Percentiles rank a stretch among this genome's conserved stretches.
Evolutionary conservation across 2,888 invertebrate genomes (phyloP).

Genomic region (Clunio marinus): DNA sequence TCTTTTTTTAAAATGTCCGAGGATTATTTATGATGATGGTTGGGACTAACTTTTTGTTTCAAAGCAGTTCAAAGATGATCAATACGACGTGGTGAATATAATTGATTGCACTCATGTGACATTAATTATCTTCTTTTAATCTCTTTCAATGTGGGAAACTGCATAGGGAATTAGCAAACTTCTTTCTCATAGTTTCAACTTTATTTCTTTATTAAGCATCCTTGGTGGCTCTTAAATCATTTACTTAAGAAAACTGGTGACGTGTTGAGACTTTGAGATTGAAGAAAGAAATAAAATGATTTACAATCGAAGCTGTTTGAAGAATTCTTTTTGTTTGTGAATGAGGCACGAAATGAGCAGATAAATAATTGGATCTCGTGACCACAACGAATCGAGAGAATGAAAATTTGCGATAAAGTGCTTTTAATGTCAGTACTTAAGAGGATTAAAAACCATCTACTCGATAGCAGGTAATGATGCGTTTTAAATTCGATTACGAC

Average conservation of each 20-base stretch:
- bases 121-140: constrained; percentile 2
- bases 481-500: not conserved
- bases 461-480: constrained; percentile 1
- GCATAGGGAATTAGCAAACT: not conserved
- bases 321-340: no score
- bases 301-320: not conserved
- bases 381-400: not conserved
- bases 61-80: not conserved
- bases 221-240: not conserved
- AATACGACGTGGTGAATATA: not conserved
- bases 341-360: no score
- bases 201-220: not conserved
- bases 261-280: constrained; percentile 7
- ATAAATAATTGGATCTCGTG: constrained; percentile 23
- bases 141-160: not conserved
- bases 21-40: constrained; percentile 1
- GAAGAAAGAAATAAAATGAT: constrained; percentile 9
- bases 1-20: not conserved
- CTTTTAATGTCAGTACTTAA: not conserved
- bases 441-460: not conserved
- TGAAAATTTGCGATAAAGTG: not conserved
- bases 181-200: not conserved
- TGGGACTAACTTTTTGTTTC: not conserved
- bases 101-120: constrained; percentile 8
- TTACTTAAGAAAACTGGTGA: not conserved